Percentiles rank a stretch among this genome's conserved stretches.
Conservation (phyloP, 35 echinoderm and acorn worm species). For the Apostichopus parvimensis region DNA sequence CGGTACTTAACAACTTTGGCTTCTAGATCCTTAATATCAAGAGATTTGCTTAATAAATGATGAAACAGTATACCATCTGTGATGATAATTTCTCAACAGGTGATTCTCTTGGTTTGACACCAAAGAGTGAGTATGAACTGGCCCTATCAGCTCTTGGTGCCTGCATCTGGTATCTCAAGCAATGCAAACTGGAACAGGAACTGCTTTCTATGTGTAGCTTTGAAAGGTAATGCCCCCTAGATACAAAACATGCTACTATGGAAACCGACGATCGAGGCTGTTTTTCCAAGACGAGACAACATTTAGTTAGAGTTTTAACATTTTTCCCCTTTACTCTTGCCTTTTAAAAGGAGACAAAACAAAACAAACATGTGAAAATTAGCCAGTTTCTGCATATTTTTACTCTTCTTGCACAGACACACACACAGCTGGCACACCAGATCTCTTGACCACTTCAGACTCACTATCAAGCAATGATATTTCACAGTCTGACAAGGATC, state of each 20-base stretch:
- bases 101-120: constrained; percentile 88
- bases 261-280: constrained; percentile 13
- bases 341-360: neutral
- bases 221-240: constrained; percentile 78
- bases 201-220: constrained; percentile 94
- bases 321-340: neutral
- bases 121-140: constrained; percentile 83
- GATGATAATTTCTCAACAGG: constrained; percentile 28
- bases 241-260: constrained; percentile 49
- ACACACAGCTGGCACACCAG: too few relatives aligned
- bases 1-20: too few relatives aligned
- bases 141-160: constrained; percentile 94
- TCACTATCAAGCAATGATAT: too few relatives aligned
- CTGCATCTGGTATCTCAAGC: constrained; percentile 92
- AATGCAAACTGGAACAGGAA: constrained; percentile 90
- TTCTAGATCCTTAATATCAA: too few relatives aligned
- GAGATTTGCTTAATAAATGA: too few relatives aligned
- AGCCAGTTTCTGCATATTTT: neutral
- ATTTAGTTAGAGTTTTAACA: constrained; percentile 65
- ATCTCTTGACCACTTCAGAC: too few relatives aligned
- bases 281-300: constrained; percentile 68
- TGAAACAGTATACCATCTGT: too few relatives aligned
- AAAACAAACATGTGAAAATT: neutral
- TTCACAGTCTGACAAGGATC: too few relatives aligned
- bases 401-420: too few relatives aligned